Evolutionary conservation across 2,888 invertebrate species (phyloP), one percentile per base, ranked within the genome.

Genomic region (Ophraella communa): DNA sequence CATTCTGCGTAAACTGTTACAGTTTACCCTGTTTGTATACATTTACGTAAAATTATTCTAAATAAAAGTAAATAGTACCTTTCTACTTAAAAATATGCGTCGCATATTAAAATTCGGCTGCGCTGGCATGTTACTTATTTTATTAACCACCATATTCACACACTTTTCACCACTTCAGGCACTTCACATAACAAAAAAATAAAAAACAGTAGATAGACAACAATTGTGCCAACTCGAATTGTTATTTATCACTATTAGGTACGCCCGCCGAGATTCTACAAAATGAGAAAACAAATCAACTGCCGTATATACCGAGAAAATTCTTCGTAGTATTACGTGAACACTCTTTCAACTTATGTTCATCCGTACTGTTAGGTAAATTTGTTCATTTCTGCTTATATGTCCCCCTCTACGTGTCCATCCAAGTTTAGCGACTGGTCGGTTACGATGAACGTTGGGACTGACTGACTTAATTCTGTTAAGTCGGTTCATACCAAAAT

Each of bases 91-190:
- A 66, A 81, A 78, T 61, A 78, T 68, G 56, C 80, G 74, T 60
- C 80, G 76, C 72, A 79, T 76, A 62, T 75, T 80, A 45, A 78
- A 70, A 66, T 79, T 77, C 45, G 80, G 78, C 68, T 79, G 77
- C 33, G 75, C 74, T 69, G 78, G 78, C 80, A 80, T 76, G 54
- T 76, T 78, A 51, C 76, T 79, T 58, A 79, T 78, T 72, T 79
- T 80, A 68, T 80, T 80, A 64, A 81, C 80, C 75, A 80, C 81
- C 81, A 81, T 81, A 73, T 71, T 79, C 69, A 69, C 65, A 42
- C 57, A 65, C 60, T 53, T 39, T 23, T 23, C 54, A 57, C 33
- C 55, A 51, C 21, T 17, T 14, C 3, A 14, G 21, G 47, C 47
- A 51, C 49, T n/a, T 62, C 64, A 68, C 68, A 68, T 66, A 68